Percentiles rank a stretch among this genome's conserved stretches.
Evolutionary conservation across 1,140 invertebrate species (phyloP).

Genomic region (Drusus annulatus): DNA sequence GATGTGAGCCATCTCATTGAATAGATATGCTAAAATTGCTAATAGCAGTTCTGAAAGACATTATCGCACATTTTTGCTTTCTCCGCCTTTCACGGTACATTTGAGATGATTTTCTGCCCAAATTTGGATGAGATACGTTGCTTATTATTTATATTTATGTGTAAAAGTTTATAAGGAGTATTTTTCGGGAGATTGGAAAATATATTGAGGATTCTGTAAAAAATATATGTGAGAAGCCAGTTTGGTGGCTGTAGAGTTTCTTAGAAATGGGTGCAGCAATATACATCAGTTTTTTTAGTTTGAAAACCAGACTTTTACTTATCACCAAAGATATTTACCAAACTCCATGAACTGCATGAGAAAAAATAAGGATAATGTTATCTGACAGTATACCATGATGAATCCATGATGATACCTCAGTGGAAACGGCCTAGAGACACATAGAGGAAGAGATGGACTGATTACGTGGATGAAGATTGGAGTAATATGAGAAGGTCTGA

Average conservation of each 20-base stretch:
- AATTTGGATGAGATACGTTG: slow-evolving; percentile 33
- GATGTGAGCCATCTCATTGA: neutral
- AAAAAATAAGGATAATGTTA: too few species aligned
- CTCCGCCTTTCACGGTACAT: slow-evolving; percentile 54
- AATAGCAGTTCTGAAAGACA: slow-evolving; percentile 58
- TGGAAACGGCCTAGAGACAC: too few species aligned
- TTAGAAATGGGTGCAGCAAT: too few species aligned
- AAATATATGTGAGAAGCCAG: slow-evolving; percentile 33
- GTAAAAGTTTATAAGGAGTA: slow-evolving; percentile 59
- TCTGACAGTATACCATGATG: too few species aligned
- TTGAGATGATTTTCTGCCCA: slow-evolving; percentile 53
- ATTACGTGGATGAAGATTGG: too few species aligned
- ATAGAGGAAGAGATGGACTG: too few species aligned
- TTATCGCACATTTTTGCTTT: slow-evolving; percentile 58
- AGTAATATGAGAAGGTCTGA: too few species aligned
- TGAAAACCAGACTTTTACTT: too few species aligned
- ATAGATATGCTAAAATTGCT: slow-evolving; percentile 50
- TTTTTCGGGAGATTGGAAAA: slow-evolving; percentile 56
- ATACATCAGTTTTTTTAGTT: too few species aligned
- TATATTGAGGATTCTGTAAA: slow-evolving; percentile 50
- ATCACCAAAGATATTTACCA: too few species aligned
- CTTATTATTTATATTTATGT: slow-evolving; percentile 50
- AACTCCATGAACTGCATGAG: too few species aligned
- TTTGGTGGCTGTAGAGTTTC: neutral
- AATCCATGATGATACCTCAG: too few species aligned